Base-by-base conservation (phyloP, 1,140 invertebrate genomes). In the Leptinotarsa defecta region DNA sequence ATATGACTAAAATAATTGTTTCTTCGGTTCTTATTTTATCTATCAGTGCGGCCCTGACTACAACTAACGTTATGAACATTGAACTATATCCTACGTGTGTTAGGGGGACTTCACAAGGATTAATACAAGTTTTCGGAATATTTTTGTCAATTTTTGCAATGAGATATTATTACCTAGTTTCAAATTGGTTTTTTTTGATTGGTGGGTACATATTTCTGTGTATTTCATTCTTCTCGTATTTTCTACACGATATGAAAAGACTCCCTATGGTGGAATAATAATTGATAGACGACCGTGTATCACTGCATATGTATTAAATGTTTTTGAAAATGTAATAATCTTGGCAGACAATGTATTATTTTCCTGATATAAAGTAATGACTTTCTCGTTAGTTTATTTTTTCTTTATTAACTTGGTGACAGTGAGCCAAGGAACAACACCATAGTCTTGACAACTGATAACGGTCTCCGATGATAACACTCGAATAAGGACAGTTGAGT, bases 61-160 rank as follows among this genome's bases (percentile, higher is more conserved):
- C 63, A 20, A 27, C 73, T 13, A 52, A 74, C 3, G 34, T 78
- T 11, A 62, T 78, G 49, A 76, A 71, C 48, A 65, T 78, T 43
- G 77, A 78, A 72, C 17, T 49, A 0, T 76, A 61, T 63, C 77
- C 77, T 4, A 78, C 77, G 34, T 74, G 74, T 19, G 22, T 77
- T 15, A 71, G 76, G 69, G 71, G 70, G n/a, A 78, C 74, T 24
- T 62, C 74, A 15, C 49, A 65, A 48, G 71, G 62, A 24, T 19
- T 78, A 13, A 71, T 57, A 5, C 71, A 20, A 61, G 27, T 78
- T 24, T 43, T 72, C 4, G 77, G 74, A 6, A 70, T 49, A 13
- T n/a, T 78, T 22, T 17, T 74, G 49, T 43, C 61, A 8, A 20
- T 64, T n/a, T 68, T 78, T 48, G 22, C 74, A 27, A 27, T 78